Percentiles rank a stretch among this genome's conserved stretches.
Evolutionary conservation across 92 coral and sea anemone genomes (phyloP).

Genomic region (Porites rus): DNA sequence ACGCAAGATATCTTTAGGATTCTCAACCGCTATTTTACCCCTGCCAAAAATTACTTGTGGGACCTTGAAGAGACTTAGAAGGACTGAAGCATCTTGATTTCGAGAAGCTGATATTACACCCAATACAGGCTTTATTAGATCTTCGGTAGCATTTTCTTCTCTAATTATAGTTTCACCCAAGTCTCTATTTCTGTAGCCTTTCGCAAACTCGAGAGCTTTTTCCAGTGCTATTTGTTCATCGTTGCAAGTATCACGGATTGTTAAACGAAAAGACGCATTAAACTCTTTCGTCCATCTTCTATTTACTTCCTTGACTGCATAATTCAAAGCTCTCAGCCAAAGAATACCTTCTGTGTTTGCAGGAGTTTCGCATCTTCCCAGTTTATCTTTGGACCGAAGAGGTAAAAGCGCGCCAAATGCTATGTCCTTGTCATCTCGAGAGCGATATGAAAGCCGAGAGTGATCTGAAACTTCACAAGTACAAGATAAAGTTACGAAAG

Average conservation of each 20-base stretch:
- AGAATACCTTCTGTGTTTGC: constrained; percentile 39
- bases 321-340: constrained; percentile 72
- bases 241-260: constrained; percentile 73
- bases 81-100: constrained; percentile 64
- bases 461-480: not conserved
- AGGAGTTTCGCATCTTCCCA: constrained; percentile 33
- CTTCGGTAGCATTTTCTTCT: not conserved
- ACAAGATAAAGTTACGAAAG: not conserved
- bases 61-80: constrained; percentile 72
- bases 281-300: constrained; percentile 27
- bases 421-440: constrained; percentile 43
- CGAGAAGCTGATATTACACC: constrained; percentile 63
- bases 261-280: constrained; percentile 65
- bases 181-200: constrained; percentile 12
- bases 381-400: constrained; percentile 47
- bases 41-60: constrained; percentile 72
- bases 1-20: constrained; percentile 40
- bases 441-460: not conserved
- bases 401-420: constrained; percentile 79
- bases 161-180: not conserved
- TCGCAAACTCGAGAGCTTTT: constrained; percentile 75
- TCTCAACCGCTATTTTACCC: not conserved
- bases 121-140: constrained; percentile 34
- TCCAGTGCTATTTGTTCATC: constrained; percentile 54
- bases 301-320: constrained; percentile 69